Evolutionary conservation across 2,888 invertebrate species (phyloP), one percentile per base, ranked within the genome.

Genomic region (Drosophila suboccidentalis): DNA sequence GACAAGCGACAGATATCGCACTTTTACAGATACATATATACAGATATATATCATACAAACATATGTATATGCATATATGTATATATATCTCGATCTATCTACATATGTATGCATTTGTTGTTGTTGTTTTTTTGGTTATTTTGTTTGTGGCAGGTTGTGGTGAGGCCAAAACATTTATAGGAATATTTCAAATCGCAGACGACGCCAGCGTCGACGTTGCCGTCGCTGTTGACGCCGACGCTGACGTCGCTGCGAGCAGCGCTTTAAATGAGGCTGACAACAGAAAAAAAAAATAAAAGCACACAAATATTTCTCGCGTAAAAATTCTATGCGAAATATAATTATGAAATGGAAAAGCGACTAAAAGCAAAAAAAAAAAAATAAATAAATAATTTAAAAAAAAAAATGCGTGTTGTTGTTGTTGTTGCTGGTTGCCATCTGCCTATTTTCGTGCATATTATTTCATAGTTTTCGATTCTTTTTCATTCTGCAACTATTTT

Each of bases 111-210:
- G 10, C 10, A 32, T 36, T 39, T 58, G 43, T 41, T 50, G 26
- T 65, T 44, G 60, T 26, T 65, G 6, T 29, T 29, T 75, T 75
- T 67, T 36, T 13, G 26, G 43, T 15, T 44, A 51, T 53, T 80
- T 70, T 82, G 50, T 71, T 73, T 68, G 67, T 62, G 71, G 61
- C 83, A 70, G 82, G 78, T 78, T 64, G 73, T 61, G 73, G 73
- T 82, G 75, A 78, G 81, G 83, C 87, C 89, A 83, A 88, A 86
- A 80, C 87, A 84, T 84, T 86, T 80, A 86, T 89, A 84, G 63
- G 84, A 87, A 89, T 85, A 72, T 89, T 89, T 85, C 63, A 76
- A 87, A 88, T 86, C 67, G 81, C 89, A 86, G 88, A 75, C 83
- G 61, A 60, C 66, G 64, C 50, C 55, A 38, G 50, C 67, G 54